A percentile compares a stretch with the other conserved stretches of the same genome.
Conservation (phyloP, 2,797 vertebrate genomes). For the Sebastes paucispinis region DNA sequence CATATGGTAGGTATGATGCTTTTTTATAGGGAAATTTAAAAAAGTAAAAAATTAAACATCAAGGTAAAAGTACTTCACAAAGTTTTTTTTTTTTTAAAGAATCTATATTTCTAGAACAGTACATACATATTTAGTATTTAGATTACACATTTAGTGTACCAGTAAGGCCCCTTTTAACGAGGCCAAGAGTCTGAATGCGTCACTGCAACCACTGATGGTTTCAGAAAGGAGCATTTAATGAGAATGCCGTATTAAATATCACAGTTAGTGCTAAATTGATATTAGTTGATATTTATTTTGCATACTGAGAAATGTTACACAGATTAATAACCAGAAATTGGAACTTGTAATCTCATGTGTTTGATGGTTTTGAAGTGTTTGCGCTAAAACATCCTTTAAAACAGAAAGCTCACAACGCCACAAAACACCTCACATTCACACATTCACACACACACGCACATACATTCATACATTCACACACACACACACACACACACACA, state of each 20-base stretch:
- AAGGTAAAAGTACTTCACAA: not conserved
- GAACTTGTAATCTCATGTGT: too few species aligned
- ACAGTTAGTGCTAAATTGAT: not conserved
- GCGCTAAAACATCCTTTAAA: too few species aligned
- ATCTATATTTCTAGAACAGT: not conserved
- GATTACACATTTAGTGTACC: not conserved
- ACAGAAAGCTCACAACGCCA: too few species aligned
- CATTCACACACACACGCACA: too few species aligned
- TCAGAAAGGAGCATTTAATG: not conserved
- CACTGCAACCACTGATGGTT: not conserved
- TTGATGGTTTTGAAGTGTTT: too few species aligned
- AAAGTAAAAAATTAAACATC: not conserved
- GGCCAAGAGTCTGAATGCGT: not conserved
- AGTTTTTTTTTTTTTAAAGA: too few species aligned
- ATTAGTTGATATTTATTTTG: not conserved
- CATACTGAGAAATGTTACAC: not conserved
- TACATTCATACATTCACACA: too few species aligned
- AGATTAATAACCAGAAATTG: too few species aligned
- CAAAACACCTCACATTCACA: too few species aligned
- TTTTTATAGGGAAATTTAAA: not conserved
- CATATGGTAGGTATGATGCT: accelerated
- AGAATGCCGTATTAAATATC: not conserved
- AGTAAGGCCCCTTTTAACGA: not conserved
- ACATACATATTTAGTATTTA: not conserved
- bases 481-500: too few species aligned